Evolutionary conservation across 2,888 invertebrate genomes (phyloP), one percentile per base, ranked within the genome.

Genomic region (Dromius quadrimaculatus): DNA sequence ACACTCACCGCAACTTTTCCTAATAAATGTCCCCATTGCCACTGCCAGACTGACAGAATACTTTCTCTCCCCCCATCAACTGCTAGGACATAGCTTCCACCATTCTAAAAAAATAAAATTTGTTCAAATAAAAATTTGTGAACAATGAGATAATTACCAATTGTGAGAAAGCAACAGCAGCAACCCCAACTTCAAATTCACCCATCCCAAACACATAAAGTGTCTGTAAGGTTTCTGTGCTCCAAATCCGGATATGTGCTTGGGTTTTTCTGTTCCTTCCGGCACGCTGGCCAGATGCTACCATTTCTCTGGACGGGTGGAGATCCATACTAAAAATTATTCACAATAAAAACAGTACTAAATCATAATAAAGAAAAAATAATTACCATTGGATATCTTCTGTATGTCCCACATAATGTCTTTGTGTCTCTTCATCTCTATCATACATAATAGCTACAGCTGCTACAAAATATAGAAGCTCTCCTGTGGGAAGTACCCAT

Each of bases 401-500:
- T 0, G 94, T 96, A 79, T 97, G 97, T 3, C 94, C 95, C 8
- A 87, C 89, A 78, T 97, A 97, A 81, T 96, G 95, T 73, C 95
- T 85, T 84, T 97, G 97, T 0, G 91, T 87, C 78, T 95, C 94
- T 80, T 93, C 92, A 73, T 92, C 92, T 50, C 93, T 87, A 80
- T 96, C 94, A 79, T 92, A 93, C 83, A 97, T 87, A 22, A 97
- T 90, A 0, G 94, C 96, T 0, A 96, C 92, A 0, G 95, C 93
- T 0, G 95, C 95, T n/a, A 96, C 95, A 79, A 91, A 94, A 82
- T 96, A 97, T 38, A 96, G 85, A 5, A 97, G 85, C 81, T 98
- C 98, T 0, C 97, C 97, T 0, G 96, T 95, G 0, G 96, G 95
- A 64, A 98, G 84, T 20, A 94, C 93, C 92, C 95, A 95, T 28